Evolutionary conservation across 2,797 vertebrate species (phyloP).

Genomic region (Lutjanus argentimaculatus): DNA sequence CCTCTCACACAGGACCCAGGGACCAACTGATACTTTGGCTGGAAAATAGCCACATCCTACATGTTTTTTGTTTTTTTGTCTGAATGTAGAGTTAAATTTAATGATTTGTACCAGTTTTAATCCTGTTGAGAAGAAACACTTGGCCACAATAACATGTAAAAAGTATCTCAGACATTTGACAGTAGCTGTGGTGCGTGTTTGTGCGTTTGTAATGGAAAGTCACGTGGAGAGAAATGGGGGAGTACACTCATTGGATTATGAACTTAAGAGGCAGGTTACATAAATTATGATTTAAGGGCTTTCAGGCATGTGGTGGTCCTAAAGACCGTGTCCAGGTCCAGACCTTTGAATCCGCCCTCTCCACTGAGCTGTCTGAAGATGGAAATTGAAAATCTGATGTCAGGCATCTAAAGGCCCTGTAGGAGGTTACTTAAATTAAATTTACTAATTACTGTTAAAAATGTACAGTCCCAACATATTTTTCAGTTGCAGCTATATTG

Average conservation of each 20-base stretch:
- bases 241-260: conserved; percentile 16
- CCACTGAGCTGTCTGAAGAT: no score
- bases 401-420: no score
- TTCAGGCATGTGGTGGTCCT: conserved; percentile 25
- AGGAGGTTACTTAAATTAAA: no score
- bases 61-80: conserved; percentile 12
- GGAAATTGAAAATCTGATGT: no score
- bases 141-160: neutral
- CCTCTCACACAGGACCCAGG: conserved; percentile 41
- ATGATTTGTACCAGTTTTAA: conserved; percentile 4
- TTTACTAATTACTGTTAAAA: no score
- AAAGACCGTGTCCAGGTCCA: neutral
- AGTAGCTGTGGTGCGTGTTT: neutral
- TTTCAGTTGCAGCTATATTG: no score
- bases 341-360: no score
- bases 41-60: conserved; percentile 14
- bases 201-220: conserved; percentile 17
- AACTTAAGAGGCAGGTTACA: conserved; percentile 26
- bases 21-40: neutral
- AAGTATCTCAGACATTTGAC: neutral
- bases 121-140: conserved; percentile 6
- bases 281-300: conserved; percentile 32
- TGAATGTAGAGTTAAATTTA: neutral
- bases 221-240: conserved; percentile 19
- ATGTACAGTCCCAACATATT: no score